Evolutionary conservation across 2,888 invertebrate genomes (phyloP), one percentile per base, ranked within the genome.

Genomic region (Himalopsyche japonica): DNA sequence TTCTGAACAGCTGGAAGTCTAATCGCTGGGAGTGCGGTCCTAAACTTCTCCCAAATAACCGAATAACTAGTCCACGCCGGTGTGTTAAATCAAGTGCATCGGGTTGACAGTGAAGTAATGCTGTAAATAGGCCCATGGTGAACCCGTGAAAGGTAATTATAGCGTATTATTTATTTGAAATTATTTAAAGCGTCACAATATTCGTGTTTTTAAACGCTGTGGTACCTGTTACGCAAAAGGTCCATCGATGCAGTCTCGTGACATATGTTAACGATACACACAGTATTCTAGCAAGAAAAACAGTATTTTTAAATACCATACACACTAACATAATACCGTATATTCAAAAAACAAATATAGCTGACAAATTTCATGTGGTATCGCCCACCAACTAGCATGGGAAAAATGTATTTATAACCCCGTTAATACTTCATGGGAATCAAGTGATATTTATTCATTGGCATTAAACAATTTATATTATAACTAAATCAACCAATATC

Each of bases 161-260:
- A 49, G 24, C 24, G 20, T 12, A 0, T 27, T 18, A 78, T n/a
- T 49, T 18, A 76, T 82, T 24, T 79, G 4, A 47, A 12, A 18
- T 30, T 20, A 49, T 48, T 15, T 47, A 34, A 30, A 37, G 15
- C 10, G 48, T 30, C 57, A 64, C 76, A 32, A 34, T 12, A 47
- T 32, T 37, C 24, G 70, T 84, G 82, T 84, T 84, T 70, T 84
- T 57, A 84, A 57, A 78, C 84, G 47, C 37, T 30, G 77, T 37
- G 79, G 84, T 83, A 86, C 84, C 84, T 84, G 84, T 86, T 85
- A 83, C 83, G 82, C 84, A 84, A 86, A 86, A 86, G 86, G 86
- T 86, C 86, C 24, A 79, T 82, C 84, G 80, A 82, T 84, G 82
- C 70, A 80, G 70, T 80, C 32, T 80, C 82, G 76, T 84, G 80